Evolutionary conservation across 2,888 invertebrate genomes (phyloP), one percentile per base, ranked within the genome.

Genomic region (Xylocampa areola): DNA sequence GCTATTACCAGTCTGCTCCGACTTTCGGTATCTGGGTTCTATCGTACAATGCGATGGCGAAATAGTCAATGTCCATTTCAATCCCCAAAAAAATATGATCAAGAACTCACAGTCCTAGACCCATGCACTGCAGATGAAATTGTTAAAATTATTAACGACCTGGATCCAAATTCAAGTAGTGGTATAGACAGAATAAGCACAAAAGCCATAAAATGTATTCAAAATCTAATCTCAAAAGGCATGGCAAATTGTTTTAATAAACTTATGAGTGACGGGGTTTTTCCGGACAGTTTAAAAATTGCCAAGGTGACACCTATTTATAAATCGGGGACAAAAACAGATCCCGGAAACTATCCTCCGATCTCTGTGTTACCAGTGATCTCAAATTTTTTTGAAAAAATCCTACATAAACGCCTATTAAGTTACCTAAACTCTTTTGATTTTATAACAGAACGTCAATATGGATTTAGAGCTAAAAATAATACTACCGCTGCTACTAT

Each of bases 161-260:
- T 44, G 21, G 43, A 44, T 11, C n/a, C 43, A 0, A 44, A 44
- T 11, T 17, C 32, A 11, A 44, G 43, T 10, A 44, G 32, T 23
- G 43, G 43, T 33, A 44, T 44, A 33, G 43, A 44, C 8, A 33
- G 14, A 44, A 44, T 44, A 8, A 44, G 32, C 23, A 33, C n/a
- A n/a, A n/a, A n/a, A n/a, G n/a, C n/a, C n/a, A n/a, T n/a, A n/a
- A n/a, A n/a, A n/a, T n/a, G n/a, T 11, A 11, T 44, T 14, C 13
- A 21, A 21, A 23, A 33, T 44, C 11, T 44, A 13, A 11, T 37
- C 4, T 11, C 23, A 1, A 4, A 13, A 7, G n/a, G 0, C 1
- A 4, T 37, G 11, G 23, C 37, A 5, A 21, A 21, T 13, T 21
- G 43, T 21, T 44, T 44, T 23, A 44, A 44, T 14, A 21, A 44